Evolutionary conservation across 2,797 vertebrate species (phyloP).

Genomic region (Malacoctenus gilli): DNA sequence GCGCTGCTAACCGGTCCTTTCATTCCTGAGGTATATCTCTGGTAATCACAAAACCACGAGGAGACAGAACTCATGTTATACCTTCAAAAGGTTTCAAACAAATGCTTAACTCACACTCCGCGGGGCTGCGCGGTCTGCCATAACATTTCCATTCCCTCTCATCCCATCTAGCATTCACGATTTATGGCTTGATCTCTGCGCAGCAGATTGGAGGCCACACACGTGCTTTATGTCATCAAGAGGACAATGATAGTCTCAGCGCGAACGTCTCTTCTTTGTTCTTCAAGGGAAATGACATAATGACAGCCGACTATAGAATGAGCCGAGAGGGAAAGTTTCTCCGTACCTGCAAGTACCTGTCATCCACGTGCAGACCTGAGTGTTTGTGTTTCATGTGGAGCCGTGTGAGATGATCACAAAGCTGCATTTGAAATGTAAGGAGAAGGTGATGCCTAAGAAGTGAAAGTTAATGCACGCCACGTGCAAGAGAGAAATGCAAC

Average conservation of each 20-base stretch:
- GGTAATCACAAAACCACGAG: slow-evolving; percentile 50
- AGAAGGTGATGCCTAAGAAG: slow-evolving; percentile 55
- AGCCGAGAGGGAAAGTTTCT: slow-evolving; percentile 53
- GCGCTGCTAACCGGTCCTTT: slow-evolving; percentile 40
- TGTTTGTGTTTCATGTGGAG: slow-evolving; percentile 70
- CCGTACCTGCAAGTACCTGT: slow-evolving; percentile 31
- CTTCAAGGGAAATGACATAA: slow-evolving; percentile 69
- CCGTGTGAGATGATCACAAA: slow-evolving; percentile 64
- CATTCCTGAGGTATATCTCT: slow-evolving; percentile 38
- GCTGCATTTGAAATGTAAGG: slow-evolving; percentile 64
- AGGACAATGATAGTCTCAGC: slow-evolving; percentile 67
- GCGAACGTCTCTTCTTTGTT: slow-evolving; percentile 67
- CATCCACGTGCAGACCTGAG: slow-evolving; percentile 37
- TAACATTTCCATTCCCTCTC: slow-evolving; percentile 52
- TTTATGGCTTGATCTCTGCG: slow-evolving; percentile 51
- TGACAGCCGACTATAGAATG: slow-evolving; percentile 57
- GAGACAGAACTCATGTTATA: slow-evolving; percentile 56
- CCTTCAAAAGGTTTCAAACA: slow-evolving; percentile 62
- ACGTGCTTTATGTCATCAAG: slow-evolving; percentile 50
- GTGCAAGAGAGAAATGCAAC: slow-evolving; percentile 26
- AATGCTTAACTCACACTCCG: slow-evolving; percentile 29
- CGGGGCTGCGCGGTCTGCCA: slow-evolving; percentile 39
- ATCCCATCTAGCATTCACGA: slow-evolving; percentile 39
- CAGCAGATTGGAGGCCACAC: slow-evolving; percentile 52
- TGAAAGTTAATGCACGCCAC: slow-evolving; percentile 37